Base-by-base conservation (phyloP, 2,797 vertebrate species). In the Rhinatrema bivittatum region DNA sequence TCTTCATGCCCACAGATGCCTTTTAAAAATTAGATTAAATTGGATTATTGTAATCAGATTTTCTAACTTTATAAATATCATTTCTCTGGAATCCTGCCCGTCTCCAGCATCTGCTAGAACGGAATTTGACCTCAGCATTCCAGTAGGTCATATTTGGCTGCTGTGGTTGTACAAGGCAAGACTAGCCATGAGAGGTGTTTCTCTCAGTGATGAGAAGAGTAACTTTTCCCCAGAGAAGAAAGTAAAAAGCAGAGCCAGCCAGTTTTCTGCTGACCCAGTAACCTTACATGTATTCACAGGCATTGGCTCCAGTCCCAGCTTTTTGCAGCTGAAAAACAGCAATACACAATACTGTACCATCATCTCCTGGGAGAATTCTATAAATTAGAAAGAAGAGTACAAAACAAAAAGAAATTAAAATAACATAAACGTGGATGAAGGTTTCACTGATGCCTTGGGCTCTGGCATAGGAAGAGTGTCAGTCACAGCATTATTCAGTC, bases 271-370 rank as follows among this genome's bases (percentile, higher is more conserved):
- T 60, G 52, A 75, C 69, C 66, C 37, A 5, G 5, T 40, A 64
- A 65, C 76, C 68, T 51, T 51, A 24, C 34, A 53, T 44, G 34
- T 42, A 70, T 65, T 78, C 65, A 16, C 31, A 33, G 40, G 36
- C 5, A 1, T 62, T 80, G 78, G 78, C 75, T 52, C 22, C 29
- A 17, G 9, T 62, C 71, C 76, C 46, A 29, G 50, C 23, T 32
- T 32, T 35, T 17, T 69, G 70, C 78, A 85, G 76, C 77, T 81
- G 79, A 60, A 60, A 60, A 24, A 15, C 50, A 75, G 57, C 46
- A 64, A 54, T 48, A 56, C 42, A 64, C 42, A 58, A 50, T 50
- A 41, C 42, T 56, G 10, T 38, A 65, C 54, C 43, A 69, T 54
- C 16, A 31, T 46, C 50, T 62, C 74, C 52, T 57, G 16, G 20